A percentile compares a stretch with the other conserved stretches of the same genome.
Conservation (phyloP, 2,113 vertebrate genomes). For the Origma solitaria region DNA sequence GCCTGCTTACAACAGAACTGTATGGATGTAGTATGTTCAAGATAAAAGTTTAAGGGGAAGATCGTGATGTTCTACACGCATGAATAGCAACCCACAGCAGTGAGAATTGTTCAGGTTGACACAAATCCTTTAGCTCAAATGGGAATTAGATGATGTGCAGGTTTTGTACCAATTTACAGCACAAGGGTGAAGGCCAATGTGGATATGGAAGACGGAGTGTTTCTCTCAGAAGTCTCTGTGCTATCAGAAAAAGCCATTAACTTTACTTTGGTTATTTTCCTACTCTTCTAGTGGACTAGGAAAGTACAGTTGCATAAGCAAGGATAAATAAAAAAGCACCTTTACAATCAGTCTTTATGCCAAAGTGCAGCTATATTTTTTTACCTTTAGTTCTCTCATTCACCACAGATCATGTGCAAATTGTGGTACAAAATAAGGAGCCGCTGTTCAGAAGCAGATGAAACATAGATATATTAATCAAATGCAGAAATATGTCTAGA, state of each 20-base stretch:
- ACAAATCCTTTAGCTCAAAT: background rate
- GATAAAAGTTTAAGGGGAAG: background rate
- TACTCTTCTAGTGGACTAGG: background rate
- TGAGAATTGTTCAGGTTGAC: background rate
- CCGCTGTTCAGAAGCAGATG: background rate
- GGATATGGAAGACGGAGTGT: background rate
- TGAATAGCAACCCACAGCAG: background rate
- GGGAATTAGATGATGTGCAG: background rate
- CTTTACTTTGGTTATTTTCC: background rate
- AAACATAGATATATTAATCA: background rate
- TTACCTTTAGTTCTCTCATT: background rate
- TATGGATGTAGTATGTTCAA: background rate
- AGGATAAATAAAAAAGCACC: background rate
- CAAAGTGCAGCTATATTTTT: background rate
- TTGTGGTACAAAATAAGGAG: background rate
- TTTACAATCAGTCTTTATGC: background rate
- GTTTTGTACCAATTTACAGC: background rate
- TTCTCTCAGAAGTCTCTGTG: background rate
- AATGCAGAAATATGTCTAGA: background rate
- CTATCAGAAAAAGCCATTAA: conserved; percentile 16
- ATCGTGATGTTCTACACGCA: background rate
- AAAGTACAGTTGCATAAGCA: background rate
- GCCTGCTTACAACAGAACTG: background rate
- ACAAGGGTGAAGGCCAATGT: background rate
- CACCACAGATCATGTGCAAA: background rate